These are phyloP conservation scores for Ecdyonurus torrentis DNA, from an alignment of 2,888 invertebrate species.

Conservation along the genomic window DNA sequence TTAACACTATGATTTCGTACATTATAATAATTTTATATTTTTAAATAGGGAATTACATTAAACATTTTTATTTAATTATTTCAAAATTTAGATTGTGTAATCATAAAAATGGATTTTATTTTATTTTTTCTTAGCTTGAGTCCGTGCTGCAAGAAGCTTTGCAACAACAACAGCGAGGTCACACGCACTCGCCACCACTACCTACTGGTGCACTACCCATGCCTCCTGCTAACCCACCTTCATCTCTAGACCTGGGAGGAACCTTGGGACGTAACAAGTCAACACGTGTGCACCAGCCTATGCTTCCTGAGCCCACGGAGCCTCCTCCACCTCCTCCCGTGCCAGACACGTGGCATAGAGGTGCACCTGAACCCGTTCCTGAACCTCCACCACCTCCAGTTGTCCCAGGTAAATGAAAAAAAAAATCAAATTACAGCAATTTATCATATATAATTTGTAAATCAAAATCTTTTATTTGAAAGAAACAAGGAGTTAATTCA, in stretches of 20 bases:
- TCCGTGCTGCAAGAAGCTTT: constrained; percentile 45
- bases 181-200: background rate
- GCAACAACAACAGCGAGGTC: constrained; percentile 24
- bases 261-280: background rate
- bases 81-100: too few relatives aligned
- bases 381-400: constrained; percentile 15
- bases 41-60: background rate
- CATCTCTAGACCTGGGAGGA: constrained; percentile 16
- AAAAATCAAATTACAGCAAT: too few relatives aligned
- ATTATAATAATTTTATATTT: background rate
- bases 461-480: background rate
- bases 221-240: constrained; percentile 12
- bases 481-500: too few relatives aligned
- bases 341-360: background rate
- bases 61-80: too few relatives aligned
- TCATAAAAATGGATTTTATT: too few relatives aligned
- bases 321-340: constrained; percentile 4
- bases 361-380: constrained; percentile 9
- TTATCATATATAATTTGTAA: background rate
- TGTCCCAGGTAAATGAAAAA: constrained; percentile 8
- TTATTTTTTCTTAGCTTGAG: constrained; percentile 31
- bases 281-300: constrained; percentile 4
- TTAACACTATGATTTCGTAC: background rate
- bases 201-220: background rate
- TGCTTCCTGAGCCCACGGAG: background rate